These are phyloP conservation scores for Leiothrix lutea DNA, from an alignment of 2,113 vertebrate species.

Conservation along the genomic window DNA sequence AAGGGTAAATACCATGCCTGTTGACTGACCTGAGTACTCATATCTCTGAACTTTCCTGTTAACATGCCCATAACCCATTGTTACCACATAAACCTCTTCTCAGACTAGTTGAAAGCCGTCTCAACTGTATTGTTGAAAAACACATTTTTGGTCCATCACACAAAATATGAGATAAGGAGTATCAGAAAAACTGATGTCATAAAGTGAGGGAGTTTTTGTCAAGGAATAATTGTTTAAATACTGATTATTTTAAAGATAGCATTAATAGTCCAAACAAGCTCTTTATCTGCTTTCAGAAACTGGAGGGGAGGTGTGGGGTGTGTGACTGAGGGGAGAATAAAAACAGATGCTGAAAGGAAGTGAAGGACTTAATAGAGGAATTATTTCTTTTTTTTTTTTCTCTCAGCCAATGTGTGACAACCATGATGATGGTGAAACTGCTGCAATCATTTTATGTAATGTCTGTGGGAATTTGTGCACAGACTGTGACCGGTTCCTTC, in stretches of 20 bases:
- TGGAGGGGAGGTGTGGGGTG: not conserved
- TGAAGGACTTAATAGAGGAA: not conserved
- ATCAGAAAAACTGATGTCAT: not conserved
- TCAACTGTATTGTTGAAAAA: not conserved
- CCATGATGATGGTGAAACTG: constrained; percentile 97
- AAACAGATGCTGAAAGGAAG: not conserved
- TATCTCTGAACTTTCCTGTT: not conserved
- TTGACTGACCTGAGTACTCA: not conserved
- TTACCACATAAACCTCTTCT: not conserved
- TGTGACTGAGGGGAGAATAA: not conserved
- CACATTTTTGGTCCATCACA: not conserved
- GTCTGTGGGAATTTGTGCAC: constrained; percentile 96
- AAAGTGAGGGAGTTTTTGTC: not conserved
- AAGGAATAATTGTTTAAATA: not conserved
- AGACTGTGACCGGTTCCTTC: constrained; percentile 96
- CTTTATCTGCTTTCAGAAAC: not conserved
- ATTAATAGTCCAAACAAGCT: not conserved
- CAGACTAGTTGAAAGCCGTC: not conserved
- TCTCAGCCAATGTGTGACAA: constrained; percentile 98
- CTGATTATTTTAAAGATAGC: not conserved
- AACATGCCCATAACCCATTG: fast-evolving
- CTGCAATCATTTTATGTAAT: constrained; percentile 97
- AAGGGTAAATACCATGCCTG: not conserved
- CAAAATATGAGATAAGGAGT: not conserved
- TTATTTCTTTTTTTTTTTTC: not conserved